Conservation (phyloP, 92 coral and sea anemone genomes). For the Diadumene lineata region DNA sequence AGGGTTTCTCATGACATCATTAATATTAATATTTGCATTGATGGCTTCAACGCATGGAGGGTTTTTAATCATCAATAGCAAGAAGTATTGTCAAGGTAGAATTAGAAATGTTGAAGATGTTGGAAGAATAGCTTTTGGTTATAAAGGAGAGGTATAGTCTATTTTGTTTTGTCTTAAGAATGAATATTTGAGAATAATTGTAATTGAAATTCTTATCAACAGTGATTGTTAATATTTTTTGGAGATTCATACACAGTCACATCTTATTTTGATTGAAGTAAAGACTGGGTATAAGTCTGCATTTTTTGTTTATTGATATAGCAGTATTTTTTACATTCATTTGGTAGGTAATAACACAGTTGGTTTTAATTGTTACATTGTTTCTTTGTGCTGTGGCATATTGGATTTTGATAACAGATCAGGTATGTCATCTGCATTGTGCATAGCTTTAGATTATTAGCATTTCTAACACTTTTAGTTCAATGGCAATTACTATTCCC, state of each 20-base stretch:
- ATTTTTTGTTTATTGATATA: not conserved
- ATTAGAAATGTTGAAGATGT: conserved; percentile 88
- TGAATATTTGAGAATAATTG: too few relatives aligned
- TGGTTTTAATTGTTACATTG: conserved; percentile 65
- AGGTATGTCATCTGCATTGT: too few relatives aligned
- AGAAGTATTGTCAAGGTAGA: conserved; percentile 86
- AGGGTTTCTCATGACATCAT: conserved; percentile 73
- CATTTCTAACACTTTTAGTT: too few relatives aligned
- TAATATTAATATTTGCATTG: conserved; percentile 50
- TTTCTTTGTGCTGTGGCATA: conserved; percentile 87
- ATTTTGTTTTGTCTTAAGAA: not conserved
- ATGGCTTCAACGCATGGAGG: conserved; percentile 94
- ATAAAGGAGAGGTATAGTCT: conserved; percentile 74
- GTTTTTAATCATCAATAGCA: conserved; percentile 79
- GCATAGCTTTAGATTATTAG: too few relatives aligned
- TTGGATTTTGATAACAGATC: conserved; percentile 91
- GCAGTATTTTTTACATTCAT: not conserved
- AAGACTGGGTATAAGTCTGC: too few relatives aligned
- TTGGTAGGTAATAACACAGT: conserved; percentile 70
- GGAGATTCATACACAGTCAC: too few relatives aligned
- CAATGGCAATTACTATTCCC: too few relatives aligned
- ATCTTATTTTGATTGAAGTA: too few relatives aligned
- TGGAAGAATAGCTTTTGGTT: conserved; percentile 82
- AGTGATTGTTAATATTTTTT: too few relatives aligned
- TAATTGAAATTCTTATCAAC: too few relatives aligned